Evolutionary conservation across 53 echinoderm and acorn worm genomes (phyloP).

Genomic region (Antedon mediterranea): DNA sequence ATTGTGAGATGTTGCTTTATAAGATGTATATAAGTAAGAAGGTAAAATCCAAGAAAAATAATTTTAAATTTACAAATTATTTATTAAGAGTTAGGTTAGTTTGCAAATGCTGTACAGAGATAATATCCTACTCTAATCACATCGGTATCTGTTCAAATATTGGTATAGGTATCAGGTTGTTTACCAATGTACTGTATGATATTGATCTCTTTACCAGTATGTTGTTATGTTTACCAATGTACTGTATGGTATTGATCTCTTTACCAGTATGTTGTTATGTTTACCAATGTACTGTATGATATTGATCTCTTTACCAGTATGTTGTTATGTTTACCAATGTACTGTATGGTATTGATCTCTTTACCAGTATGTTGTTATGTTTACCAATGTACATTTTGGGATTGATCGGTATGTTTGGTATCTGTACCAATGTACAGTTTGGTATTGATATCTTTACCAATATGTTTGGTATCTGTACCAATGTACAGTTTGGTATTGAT

Average conservation of each 20-base stretch:
- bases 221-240: background rate
- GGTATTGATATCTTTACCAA: background rate
- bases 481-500: background rate
- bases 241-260: background rate
- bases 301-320: too few relatives aligned
- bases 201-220: background rate
- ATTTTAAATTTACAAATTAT: background rate
- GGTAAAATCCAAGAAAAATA: background rate
- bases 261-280: background rate
- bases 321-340: background rate
- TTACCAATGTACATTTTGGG: too few relatives aligned
- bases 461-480: background rate
- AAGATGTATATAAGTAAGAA: background rate
- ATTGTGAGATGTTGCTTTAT: background rate
- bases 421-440: background rate
- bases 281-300: too few relatives aligned
- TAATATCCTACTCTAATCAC: too few relatives aligned
- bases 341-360: background rate
- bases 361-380: background rate
- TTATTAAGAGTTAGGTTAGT: background rate
- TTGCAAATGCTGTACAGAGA: too few relatives aligned
- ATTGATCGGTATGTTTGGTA: too few relatives aligned
- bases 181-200: background rate
- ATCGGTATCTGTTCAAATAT: too few relatives aligned
- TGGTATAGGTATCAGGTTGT: too few relatives aligned